phyloP scores from a whole-genome alignment of 2,888 invertebrate species.

The Nephrotoma flavescens region DNA sequence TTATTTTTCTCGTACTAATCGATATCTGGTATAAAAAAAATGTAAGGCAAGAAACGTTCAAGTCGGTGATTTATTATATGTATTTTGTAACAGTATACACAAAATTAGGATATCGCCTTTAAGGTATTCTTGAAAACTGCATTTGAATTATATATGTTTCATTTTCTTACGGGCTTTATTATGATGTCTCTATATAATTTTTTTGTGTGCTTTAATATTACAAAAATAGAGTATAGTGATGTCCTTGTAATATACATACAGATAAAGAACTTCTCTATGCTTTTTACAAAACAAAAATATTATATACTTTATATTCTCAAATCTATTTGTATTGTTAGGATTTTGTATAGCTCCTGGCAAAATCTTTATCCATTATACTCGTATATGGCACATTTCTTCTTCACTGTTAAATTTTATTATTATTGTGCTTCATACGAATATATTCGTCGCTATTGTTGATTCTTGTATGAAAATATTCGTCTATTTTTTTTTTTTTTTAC shows the following conservation, averaged over 20 bases:
- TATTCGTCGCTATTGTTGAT: not conserved
- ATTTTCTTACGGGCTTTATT: not conserved
- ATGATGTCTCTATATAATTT: not conserved
- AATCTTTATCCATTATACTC: not conserved
- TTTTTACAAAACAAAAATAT: not conserved
- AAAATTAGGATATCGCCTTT: not conserved
- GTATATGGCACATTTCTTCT: not conserved
- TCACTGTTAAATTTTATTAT: not conserved
- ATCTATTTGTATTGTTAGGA: not conserved
- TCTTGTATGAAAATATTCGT: not conserved
- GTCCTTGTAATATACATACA: not conserved
- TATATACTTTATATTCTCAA: not conserved
- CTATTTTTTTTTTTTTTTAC: not conserved
- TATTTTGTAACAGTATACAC: not conserved
- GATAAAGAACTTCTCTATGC: not conserved
- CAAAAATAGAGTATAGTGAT: not conserved
- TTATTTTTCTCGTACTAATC: no score
- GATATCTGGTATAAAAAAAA: no score
- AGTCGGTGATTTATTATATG: not conserved
- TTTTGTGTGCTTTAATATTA: not conserved
- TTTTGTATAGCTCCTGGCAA: not conserved
- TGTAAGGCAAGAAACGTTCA: not conserved
- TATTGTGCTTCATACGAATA: not conserved
- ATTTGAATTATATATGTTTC: not conserved
- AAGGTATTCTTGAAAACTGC: not conserved